Conservation (phyloP, 2,113 vertebrate species). For the Rissa tridactyla region DNA sequence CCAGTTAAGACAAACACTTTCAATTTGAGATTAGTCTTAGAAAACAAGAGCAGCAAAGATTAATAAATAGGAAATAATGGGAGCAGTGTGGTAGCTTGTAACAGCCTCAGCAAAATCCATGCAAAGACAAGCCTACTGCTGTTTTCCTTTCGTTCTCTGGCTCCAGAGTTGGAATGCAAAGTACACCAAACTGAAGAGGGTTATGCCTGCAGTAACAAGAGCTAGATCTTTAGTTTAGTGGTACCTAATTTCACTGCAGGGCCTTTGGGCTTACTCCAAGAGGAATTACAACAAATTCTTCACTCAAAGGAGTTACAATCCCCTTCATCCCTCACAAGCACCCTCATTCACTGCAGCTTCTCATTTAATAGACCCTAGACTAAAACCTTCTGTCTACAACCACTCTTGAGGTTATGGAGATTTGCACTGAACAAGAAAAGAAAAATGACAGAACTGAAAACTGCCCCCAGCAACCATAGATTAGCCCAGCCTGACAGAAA, state of each 20-base stretch:
- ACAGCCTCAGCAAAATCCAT: not conserved
- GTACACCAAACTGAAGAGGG: not conserved
- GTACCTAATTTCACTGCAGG: not conserved
- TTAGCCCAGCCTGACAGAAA: conserved; percentile 6
- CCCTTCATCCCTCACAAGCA: conserved; percentile 36
- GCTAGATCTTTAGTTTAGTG: not conserved
- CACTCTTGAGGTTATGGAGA: not conserved
- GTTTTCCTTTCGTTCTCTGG: not conserved
- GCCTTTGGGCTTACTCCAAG: not conserved
- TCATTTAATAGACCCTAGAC: not conserved
- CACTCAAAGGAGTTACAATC: not conserved
- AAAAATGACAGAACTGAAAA: not conserved
- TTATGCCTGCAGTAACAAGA: not conserved
- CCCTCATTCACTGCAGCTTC: conserved; percentile 69
- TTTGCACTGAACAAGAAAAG: conserved; percentile 36
- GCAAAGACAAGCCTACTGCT: not conserved
- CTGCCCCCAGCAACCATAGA: not conserved
- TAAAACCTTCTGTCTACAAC: not conserved
- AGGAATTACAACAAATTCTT: not conserved
- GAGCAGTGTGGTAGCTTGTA: not conserved
- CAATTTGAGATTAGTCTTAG: conserved; percentile 42
- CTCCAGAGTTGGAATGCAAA: not conserved
- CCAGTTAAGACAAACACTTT: conserved; percentile 77
- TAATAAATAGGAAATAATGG: conserved; percentile 43
- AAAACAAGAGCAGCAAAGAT: conserved; percentile 40